These are phyloP conservation scores for Trilocha varians DNA, from an alignment of 2,888 invertebrate genomes.

Conservation along the genomic window DNA sequence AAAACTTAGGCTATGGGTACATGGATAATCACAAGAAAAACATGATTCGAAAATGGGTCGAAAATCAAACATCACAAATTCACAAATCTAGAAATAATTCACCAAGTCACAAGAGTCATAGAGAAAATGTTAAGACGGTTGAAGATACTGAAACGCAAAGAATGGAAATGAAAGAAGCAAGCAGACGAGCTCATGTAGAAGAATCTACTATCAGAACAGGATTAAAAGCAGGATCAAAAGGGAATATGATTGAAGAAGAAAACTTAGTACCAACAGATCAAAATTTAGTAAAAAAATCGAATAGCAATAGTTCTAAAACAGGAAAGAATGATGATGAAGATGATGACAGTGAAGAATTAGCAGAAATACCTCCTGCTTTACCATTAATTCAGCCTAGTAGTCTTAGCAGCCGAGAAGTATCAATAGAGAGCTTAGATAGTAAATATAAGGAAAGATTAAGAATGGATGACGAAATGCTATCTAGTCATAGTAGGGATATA, in stretches of 20 bases:
- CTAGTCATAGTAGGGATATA: slow-evolving; percentile 71
- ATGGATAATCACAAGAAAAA: slow-evolving; percentile 95
- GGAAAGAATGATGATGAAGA: slow-evolving; percentile 76
- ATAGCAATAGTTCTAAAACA: slow-evolving; percentile 38
- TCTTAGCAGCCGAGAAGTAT: slow-evolving; percentile 85
- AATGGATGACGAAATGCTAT: slow-evolving; percentile 70
- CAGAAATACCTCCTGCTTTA: slow-evolving; percentile 85
- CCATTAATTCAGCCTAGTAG: slow-evolving; percentile 82
- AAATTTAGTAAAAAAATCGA: slow-evolving; percentile 31
- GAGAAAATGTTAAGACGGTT: slow-evolving; percentile 34
- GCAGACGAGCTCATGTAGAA: slow-evolving; percentile 71
- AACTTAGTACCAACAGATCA: slow-evolving; percentile 54
- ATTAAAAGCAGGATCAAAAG: slow-evolving; percentile 68
- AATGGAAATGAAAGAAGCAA: slow-evolving; percentile 69
- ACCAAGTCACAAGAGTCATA: slow-evolving; percentile 55
- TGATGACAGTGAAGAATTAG: slow-evolving; percentile 85
- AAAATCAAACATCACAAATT: slow-evolving; percentile 89
- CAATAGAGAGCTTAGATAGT: slow-evolving; percentile 86
- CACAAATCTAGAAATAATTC: slow-evolving; percentile 77
- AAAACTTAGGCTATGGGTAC: slow-evolving; percentile 82
- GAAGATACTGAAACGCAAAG: slow-evolving; percentile 45
- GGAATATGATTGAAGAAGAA: slow-evolving; percentile 66
- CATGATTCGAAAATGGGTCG: slow-evolving; percentile 95
- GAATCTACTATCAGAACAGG: slow-evolving; percentile 76
- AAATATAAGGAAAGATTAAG: slow-evolving; percentile 81